phyloP scores from a whole-genome alignment of 2,888 invertebrate species.

The Arctia plantaginis region DNA sequence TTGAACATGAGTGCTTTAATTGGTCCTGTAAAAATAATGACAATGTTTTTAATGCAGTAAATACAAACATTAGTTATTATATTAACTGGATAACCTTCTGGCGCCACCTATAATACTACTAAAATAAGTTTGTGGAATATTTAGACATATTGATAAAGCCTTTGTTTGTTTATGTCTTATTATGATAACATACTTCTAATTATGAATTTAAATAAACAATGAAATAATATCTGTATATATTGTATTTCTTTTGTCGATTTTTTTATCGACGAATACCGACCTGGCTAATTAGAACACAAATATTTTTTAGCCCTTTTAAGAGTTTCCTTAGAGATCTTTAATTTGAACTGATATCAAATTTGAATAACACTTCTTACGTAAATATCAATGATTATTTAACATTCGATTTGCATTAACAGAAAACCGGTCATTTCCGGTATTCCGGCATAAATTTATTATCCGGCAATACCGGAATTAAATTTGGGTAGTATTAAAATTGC shows the following conservation, averaged over 20 bases:
- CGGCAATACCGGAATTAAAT: neutral
- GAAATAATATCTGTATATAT: too few relatives aligned
- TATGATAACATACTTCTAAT: too few relatives aligned
- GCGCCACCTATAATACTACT: neutral
- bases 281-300: too few relatives aligned
- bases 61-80: neutral
- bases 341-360: too few relatives aligned
- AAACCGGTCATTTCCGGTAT: neutral
- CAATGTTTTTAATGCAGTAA: neutral
- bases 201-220: too few relatives aligned
- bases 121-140: too few relatives aligned
- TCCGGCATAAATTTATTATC: neutral
- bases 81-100: neutral
- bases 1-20: neutral
- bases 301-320: too few relatives aligned
- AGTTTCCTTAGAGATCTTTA: too few relatives aligned
- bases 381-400: too few relatives aligned
- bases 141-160: neutral
- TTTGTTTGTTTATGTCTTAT: neutral
- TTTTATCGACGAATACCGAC: too few relatives aligned
- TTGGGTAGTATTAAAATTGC: neutral
- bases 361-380: too few relatives aligned
- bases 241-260: too few relatives aligned
- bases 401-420: neutral
- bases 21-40: neutral